These are phyloP conservation scores for Chelonia mydas DNA, from an alignment of 2,797 vertebrate species.

Conservation along the genomic window DNA sequence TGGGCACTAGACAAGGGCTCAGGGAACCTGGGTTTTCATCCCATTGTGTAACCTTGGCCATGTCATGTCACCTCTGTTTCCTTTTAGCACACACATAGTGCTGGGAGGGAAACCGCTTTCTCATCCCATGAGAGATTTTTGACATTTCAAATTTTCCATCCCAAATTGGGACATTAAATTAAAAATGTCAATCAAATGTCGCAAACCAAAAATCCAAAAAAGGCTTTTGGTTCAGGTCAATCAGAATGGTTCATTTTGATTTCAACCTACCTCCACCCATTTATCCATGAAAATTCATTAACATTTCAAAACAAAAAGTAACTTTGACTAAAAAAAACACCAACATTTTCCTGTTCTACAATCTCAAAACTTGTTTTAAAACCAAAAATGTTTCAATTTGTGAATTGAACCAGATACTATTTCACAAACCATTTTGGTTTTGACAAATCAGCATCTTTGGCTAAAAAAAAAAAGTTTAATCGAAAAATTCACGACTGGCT, in stretches of 20 bases:
- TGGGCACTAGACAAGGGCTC: accelerated
- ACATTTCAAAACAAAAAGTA: not conserved
- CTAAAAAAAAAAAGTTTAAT: not conserved
- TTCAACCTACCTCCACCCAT: not conserved
- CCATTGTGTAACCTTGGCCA: accelerated
- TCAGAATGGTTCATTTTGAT: not conserved
- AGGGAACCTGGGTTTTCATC: accelerated
- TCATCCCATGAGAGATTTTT: not conserved
- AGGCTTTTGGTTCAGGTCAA: not conserved
- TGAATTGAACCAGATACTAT: not conserved
- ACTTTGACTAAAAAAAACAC: not conserved
- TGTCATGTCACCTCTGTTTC: not conserved
- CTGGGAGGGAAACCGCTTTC: not conserved
- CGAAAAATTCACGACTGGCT: not conserved
- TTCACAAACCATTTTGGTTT: not conserved
- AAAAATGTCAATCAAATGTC: not conserved
- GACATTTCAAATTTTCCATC: not conserved
- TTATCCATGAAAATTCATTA: not conserved
- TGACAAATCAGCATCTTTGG: not conserved
- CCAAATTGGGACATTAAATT: not conserved
- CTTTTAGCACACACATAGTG: not conserved
- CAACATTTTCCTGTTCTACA: not conserved
- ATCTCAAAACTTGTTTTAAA: not conserved
- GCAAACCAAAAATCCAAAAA: not conserved
- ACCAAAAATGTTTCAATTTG: not conserved